Evolutionary conservation across 2,888 invertebrate species (phyloP), one percentile per base, ranked within the genome.

Genomic region (Xestobium rufovillosum): DNA sequence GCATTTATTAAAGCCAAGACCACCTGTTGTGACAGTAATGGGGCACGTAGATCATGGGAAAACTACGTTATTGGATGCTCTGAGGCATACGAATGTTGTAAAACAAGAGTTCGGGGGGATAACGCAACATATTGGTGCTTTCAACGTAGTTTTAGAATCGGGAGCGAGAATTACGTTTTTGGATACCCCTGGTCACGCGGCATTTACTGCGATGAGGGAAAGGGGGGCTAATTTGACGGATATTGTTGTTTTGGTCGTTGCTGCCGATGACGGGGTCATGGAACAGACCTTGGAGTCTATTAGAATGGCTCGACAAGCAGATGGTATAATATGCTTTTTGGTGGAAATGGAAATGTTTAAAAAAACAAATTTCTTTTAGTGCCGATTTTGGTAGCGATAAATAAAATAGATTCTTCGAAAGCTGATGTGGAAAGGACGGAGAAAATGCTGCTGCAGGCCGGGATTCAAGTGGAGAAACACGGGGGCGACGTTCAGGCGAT

Each of bases 251-350:
- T 69, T 97, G 36, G 96, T 98, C 14, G 92, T 99, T 26, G 98
- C 98, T 2, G 97, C 96, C 0, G 97, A 98, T 65, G 98, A 98
- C 67, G 96, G 98, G 3, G 95, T 97, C 27, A 97, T 95, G 92
- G 87, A 91, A 39, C 98, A 98, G 71, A 98, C 98, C 0, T 60
- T 83, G 2, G 92, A 98, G 67, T 91, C 90, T 15, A 83, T 98
- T 15, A 65, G 78, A 48, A 83, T 90, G 79, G 94, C 94, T 0
- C 73, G 74, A 55, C 76, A 81, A 49, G 83, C 88, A 0, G 69
- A 77, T 45, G 84, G 80, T 80, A 52, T 51, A 12, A 42, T 29
- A 26, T 23, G 26, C 17, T n/a, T 31, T n/a, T n/a, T n/a, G n/a
- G n/a, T n/a, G n/a, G n/a, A n/a, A n/a, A n/a, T n/a, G n/a, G n/a